Conservation (phyloP, 1,140 invertebrate species). For the Drosophila arawakana region DNA sequence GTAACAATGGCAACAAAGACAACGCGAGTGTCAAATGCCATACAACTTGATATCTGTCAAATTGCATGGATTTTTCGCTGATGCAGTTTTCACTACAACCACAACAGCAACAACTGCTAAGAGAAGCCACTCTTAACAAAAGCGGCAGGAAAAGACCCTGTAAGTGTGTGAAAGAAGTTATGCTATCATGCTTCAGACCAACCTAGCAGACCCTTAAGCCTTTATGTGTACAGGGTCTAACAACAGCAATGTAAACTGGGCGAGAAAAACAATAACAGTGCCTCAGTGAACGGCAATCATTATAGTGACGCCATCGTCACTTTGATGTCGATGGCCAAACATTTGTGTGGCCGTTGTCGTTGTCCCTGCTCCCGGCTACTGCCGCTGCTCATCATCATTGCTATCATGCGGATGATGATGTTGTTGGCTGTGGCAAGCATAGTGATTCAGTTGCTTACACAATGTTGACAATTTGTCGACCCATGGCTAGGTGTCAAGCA, state of each 20-base stretch:
- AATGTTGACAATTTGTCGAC: slow-evolving; percentile 37
- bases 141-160: too few relatives aligned
- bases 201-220: too few relatives aligned
- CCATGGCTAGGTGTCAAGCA: slow-evolving; percentile 19
- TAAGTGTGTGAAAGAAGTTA: too few relatives aligned
- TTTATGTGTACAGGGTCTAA: too few relatives aligned
- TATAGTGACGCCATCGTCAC: slow-evolving; percentile 34
- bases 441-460: slow-evolving; percentile 42
- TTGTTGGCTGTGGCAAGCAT: neutral
- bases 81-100: slow-evolving; percentile 14
- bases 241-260: slow-evolving; percentile 6
- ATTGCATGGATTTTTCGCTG: slow-evolving; percentile 52
- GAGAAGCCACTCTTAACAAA: neutral
- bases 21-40: slow-evolving; percentile 55
- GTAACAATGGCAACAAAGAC: slow-evolving; percentile 51
- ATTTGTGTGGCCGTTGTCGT: slow-evolving; percentile 5
- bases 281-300: slow-evolving; percentile 43
- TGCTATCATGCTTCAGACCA: too few relatives aligned
- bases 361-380: slow-evolving; percentile 6
- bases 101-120: slow-evolving; percentile 13
- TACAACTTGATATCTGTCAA: slow-evolving; percentile 64
- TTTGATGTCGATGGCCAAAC: slow-evolving; percentile 27
- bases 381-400: slow-evolving; percentile 8
- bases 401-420: too few relatives aligned
- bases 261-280: slow-evolving; percentile 19